A percentile compares a stretch with the other conserved stretches of the same genome.
Evolutionary conservation across 2,113 vertebrate species (phyloP).

Genomic region (Ptychochromis oligacanthus): DNA sequence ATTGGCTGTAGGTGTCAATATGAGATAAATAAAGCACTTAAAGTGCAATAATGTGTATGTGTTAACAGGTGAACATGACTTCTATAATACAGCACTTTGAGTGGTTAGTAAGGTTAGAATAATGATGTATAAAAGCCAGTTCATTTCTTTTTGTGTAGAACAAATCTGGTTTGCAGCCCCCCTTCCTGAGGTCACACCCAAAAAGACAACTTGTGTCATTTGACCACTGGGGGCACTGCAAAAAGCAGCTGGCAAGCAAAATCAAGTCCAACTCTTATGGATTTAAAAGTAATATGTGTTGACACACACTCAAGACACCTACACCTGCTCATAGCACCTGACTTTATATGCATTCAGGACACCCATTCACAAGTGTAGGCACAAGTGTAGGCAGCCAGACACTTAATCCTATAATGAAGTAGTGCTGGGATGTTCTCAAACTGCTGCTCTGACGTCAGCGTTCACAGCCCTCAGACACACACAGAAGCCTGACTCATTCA

Average conservation of each 20-base stretch:
- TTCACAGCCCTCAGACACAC: constrained; percentile 26
- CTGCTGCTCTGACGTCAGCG: constrained; percentile 54
- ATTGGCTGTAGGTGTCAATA: background rate
- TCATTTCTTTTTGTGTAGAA: background rate
- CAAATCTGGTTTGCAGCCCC: background rate
- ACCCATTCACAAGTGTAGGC: constrained; percentile 8
- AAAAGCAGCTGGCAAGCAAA: background rate
- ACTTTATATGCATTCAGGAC: background rate
- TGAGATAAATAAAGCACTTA: background rate
- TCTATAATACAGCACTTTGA: background rate
- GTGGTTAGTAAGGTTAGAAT: background rate
- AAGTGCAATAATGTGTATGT: background rate
- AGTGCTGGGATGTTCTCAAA: constrained; percentile 74
- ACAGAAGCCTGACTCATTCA: constrained; percentile 21
- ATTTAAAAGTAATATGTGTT: background rate
- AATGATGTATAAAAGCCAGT: background rate
- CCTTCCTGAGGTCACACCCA: background rate
- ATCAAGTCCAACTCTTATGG: too few relatives aligned
- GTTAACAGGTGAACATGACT: background rate
- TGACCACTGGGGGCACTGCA: background rate
- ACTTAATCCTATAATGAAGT: constrained; percentile 67
- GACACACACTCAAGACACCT: background rate
- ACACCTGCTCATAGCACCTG: constrained; percentile 9
- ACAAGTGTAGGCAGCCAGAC: constrained; percentile 21
- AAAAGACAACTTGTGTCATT: too few relatives aligned